phyloP scores from a whole-genome alignment of 2,888 invertebrate genomes.

The Apodemia hepburni region DNA sequence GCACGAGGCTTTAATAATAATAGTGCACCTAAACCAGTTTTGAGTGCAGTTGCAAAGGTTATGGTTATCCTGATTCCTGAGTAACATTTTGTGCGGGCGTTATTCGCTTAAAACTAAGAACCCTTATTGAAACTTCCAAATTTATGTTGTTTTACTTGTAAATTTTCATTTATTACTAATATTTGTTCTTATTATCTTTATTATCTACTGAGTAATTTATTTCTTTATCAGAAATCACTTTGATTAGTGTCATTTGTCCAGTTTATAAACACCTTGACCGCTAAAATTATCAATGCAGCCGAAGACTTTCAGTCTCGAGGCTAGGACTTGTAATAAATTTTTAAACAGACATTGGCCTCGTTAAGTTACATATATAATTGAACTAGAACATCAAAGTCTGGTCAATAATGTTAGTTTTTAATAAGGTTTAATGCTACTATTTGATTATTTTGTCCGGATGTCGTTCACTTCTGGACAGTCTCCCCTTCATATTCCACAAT shows the following conservation, averaged over 20 bases:
- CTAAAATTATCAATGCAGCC: slow-evolving; percentile 45
- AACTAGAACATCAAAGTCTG: neutral
- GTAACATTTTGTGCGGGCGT: slow-evolving; percentile 59
- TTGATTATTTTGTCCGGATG: slow-evolving; percentile 3
- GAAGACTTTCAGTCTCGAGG: slow-evolving; percentile 66
- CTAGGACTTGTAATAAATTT: slow-evolving; percentile 33
- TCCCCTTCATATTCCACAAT: slow-evolving; percentile 7
- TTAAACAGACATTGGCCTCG: neutral
- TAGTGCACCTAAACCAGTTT: slow-evolving; percentile 77
- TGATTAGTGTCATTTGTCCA: slow-evolving; percentile 2
- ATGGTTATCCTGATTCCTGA: slow-evolving; percentile 67
- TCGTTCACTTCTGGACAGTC: neutral
- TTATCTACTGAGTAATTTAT: neutral
- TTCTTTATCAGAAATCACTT: slow-evolving; percentile 4
- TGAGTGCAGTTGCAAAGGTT: slow-evolving; percentile 64
- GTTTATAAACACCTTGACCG: slow-evolving; percentile 53
- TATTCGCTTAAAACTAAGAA: slow-evolving; percentile 48
- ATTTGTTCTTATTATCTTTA: slow-evolving; percentile 4
- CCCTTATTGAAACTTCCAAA: neutral
- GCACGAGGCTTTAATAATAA: slow-evolving; percentile 79
- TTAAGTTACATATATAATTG: neutral
- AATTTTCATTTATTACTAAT: slow-evolving; percentile 1
- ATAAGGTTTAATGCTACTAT: neutral
- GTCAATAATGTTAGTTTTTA: neutral
- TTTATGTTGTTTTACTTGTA: neutral